Evolutionary conservation across 37 sponge, comb jelly and placozoan species (phyloP).

Genomic region (Bolinopsis microptera): DNA sequence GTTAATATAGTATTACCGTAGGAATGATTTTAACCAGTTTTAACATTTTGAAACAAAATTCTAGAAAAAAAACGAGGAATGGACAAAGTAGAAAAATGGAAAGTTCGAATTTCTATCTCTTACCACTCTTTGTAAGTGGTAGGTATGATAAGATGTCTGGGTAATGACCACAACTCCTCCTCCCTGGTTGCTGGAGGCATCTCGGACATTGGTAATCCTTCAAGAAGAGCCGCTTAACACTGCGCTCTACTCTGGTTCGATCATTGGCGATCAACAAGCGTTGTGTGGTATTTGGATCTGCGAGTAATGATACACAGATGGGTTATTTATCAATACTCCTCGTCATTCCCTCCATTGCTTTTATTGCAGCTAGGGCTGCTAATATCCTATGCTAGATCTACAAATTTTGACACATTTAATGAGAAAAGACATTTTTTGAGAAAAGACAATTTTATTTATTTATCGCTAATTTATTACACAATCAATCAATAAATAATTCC

Average conservation of each 20-base stretch:
- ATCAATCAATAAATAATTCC: too few species aligned
- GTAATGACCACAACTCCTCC: conserved; percentile 79
- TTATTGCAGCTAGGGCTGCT: not conserved
- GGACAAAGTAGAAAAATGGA: not conserved
- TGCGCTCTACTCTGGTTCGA: conserved; percentile 6
- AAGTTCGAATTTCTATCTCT: too few species aligned
- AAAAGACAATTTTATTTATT: too few species aligned
- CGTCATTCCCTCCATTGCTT: not conserved
- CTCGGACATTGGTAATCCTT: conserved; percentile 66
- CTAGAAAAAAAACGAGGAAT: too few species aligned
- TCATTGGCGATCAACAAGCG: conserved; percentile 16
- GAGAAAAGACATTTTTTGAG: too few species aligned
- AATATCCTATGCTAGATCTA: not conserved
- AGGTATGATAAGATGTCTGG: conserved; percentile 72
- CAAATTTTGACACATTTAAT: too few species aligned
- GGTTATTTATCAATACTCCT: not conserved
- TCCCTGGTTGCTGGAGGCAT: conserved; percentile 70
- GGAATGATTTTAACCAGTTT: too few species aligned
- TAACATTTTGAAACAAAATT: too few species aligned
- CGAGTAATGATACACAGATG: not conserved
- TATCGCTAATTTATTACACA: too few species aligned
- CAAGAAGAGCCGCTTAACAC: not conserved
- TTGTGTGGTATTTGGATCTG: conserved; percentile 36
- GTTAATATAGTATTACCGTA: too few species aligned
- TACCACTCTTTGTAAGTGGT: conserved; percentile 63